Conservation (phyloP, 2,113 vertebrate species). For the Notothenia coriiceps region DNA sequence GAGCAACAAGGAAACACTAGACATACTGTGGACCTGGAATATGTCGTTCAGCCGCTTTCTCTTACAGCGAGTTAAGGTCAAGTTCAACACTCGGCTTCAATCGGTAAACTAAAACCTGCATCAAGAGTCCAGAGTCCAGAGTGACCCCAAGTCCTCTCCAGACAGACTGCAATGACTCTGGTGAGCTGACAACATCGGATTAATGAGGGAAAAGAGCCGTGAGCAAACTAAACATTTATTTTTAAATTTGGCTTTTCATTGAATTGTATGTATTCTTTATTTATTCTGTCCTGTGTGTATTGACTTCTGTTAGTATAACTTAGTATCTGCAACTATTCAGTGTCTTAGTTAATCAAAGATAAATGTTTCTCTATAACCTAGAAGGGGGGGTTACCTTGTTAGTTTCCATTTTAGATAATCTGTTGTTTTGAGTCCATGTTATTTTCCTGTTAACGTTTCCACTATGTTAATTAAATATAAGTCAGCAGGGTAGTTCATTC, state of each 20-base stretch:
- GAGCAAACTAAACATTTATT: too few relatives aligned
- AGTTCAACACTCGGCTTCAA: constrained; percentile 31
- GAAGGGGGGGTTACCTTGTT: neutral
- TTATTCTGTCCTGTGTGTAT: too few relatives aligned
- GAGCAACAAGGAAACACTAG: constrained; percentile 50
- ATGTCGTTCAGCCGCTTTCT: constrained; percentile 19
- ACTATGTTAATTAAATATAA: neutral
- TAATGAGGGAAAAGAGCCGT: too few relatives aligned
- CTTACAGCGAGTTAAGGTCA: constrained; percentile 4
- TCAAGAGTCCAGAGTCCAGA: constrained; percentile 3
- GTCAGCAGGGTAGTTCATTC: neutral
- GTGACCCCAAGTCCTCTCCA: neutral
- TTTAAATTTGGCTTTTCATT: too few relatives aligned
- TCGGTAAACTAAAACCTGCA: neutral
- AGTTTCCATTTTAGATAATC: constrained; percentile 26
- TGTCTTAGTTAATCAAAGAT: too few relatives aligned
- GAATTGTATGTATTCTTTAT: too few relatives aligned
- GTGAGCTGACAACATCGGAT: too few relatives aligned
- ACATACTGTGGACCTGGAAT: constrained; percentile 26
- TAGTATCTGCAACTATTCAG: too few relatives aligned
- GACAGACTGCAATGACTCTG: neutral
- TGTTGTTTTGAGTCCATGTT: neutral
- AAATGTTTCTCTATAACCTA: too few relatives aligned
- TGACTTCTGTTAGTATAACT: too few relatives aligned
- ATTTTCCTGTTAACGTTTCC: neutral